These are phyloP conservation scores for Epizoanthus rinbou DNA, from an alignment of 92 coral and sea anemone genomes.

Conservation along the genomic window DNA sequence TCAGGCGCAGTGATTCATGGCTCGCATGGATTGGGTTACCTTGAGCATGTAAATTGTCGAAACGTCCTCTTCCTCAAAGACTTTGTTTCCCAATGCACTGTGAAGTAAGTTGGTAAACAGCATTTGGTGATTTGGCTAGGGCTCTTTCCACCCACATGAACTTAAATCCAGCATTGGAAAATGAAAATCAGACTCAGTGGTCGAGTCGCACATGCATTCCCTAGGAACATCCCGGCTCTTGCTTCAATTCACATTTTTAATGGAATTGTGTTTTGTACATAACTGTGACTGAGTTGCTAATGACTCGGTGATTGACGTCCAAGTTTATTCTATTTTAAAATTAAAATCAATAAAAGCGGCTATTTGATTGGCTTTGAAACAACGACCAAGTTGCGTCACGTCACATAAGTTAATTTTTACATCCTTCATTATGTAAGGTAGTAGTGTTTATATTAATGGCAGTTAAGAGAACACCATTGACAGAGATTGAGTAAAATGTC, in stretches of 20 bases:
- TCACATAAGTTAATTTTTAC: constrained; percentile 46
- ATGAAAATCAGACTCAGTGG: background rate
- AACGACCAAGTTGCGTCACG: constrained; percentile 69
- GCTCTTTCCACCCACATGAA: constrained; percentile 9
- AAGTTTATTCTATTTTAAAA: constrained; percentile 87
- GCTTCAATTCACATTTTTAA: constrained; percentile 68
- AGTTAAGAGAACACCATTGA: constrained; percentile 6
- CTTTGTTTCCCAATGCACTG: constrained; percentile 16
- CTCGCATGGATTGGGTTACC: constrained; percentile 80
- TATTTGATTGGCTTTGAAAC: constrained; percentile 67
- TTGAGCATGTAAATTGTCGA: constrained; percentile 34
- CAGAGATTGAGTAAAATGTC: constrained; percentile 12
- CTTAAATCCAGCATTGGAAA: background rate
- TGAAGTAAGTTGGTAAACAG: constrained; percentile 25
- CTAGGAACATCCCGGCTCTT: constrained; percentile 50
- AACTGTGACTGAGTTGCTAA: constrained; percentile 92
- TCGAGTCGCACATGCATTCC: constrained; percentile 30
- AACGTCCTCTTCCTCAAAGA: constrained; percentile 24
- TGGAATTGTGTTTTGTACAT: constrained; percentile 77
- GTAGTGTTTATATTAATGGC: constrained; percentile 13
- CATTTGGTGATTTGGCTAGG: constrained; percentile 33
- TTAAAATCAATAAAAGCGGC: constrained; percentile 75
- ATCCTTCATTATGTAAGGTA: constrained; percentile 38
- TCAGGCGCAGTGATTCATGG: constrained; percentile 66
- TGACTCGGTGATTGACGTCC: constrained; percentile 90